These are phyloP conservation scores for Hydropsyche tenuis DNA, from an alignment of 1,140 invertebrate species.

Conservation along the genomic window DNA sequence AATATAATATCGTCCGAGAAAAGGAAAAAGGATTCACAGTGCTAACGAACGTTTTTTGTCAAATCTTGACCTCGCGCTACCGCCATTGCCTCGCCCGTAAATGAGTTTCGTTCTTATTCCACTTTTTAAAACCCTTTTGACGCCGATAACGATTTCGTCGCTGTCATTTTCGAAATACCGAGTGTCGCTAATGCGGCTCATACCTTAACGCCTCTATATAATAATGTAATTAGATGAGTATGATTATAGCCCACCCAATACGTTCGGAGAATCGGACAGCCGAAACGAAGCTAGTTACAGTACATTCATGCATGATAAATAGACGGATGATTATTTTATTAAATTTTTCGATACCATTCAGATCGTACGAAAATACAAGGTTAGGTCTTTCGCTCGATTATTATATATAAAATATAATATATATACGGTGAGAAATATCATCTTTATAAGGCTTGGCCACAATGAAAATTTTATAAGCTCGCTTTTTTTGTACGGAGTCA, in stretches of 20 bases:
- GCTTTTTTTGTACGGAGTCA: slow-evolving; percentile 30
- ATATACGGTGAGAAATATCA: slow-evolving; percentile 12
- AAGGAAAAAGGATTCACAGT: no score
- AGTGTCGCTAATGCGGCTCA: not conserved
- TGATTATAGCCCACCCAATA: slow-evolving; percentile 44
- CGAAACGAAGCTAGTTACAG: not conserved
- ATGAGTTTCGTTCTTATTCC: no score
- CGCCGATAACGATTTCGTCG: no score
- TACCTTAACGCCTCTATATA: slow-evolving; percentile 2
- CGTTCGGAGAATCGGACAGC: not conserved
- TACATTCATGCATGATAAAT: not conserved
- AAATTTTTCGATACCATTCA: no score
- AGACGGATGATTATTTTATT: not conserved
- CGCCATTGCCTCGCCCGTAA: no score
- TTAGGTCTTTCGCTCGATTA: not conserved
- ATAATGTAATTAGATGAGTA: slow-evolving; percentile 45
- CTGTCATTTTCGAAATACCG: not conserved
- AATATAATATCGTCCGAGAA: no score
- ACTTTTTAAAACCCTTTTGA: no score
- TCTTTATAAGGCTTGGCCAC: slow-evolving; percentile 38
- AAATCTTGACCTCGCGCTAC: no score
- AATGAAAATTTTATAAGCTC: slow-evolving; percentile 43
- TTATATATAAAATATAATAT: not conserved
- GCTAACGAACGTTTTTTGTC: no score
- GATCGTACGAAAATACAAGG: not conserved